These are phyloP conservation scores for Drosophila sechellia DNA, from an alignment of 1,140 invertebrate species.

Conservation along the genomic window DNA sequence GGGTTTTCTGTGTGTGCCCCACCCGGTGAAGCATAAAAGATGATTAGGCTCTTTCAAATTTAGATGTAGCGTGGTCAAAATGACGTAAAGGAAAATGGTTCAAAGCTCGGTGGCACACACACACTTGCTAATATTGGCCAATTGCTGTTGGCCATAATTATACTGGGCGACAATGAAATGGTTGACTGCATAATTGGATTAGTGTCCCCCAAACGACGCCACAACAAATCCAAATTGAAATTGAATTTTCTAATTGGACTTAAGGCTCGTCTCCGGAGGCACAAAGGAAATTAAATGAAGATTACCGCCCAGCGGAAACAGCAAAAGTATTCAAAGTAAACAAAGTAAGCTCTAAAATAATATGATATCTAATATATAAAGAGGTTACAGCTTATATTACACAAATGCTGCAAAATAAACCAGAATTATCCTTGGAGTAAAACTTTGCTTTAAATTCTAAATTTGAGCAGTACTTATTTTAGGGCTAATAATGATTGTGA, in stretches of 20 bases:
- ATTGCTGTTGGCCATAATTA: slow-evolving; percentile 60
- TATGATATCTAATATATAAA: not conserved
- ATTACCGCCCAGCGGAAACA: slow-evolving; percentile 23
- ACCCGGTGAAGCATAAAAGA: slow-evolving; percentile 64
- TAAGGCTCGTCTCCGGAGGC: slow-evolving; percentile 23
- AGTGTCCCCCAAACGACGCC: slow-evolving; percentile 30
- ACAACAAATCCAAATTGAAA: slow-evolving; percentile 46
- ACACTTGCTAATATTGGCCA: slow-evolving; percentile 23
- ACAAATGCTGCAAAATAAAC: not conserved
- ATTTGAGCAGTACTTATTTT: not conserved
- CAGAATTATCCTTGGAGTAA: no score
- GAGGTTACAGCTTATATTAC: not conserved
- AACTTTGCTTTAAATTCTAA: no score
- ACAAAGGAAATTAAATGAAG: slow-evolving; percentile 36
- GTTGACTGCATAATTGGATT: slow-evolving; percentile 58
- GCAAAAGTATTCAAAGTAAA: slow-evolving; percentile 12
- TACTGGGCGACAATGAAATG: slow-evolving; percentile 64
- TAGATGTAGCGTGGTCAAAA: slow-evolving; percentile 53
- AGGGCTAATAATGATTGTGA: not conserved
- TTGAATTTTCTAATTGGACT: slow-evolving; percentile 51
- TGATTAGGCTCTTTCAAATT: slow-evolving; percentile 75
- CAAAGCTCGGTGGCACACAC: slow-evolving; percentile 13
- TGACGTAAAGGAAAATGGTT: slow-evolving; percentile 59
- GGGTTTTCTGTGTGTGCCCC: slow-evolving; percentile 3
- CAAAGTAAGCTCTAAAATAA: not conserved